These are phyloP conservation scores for Meandrina meandrites DNA, from an alignment of 92 coral and sea anemone species.

Conservation along the genomic window DNA sequence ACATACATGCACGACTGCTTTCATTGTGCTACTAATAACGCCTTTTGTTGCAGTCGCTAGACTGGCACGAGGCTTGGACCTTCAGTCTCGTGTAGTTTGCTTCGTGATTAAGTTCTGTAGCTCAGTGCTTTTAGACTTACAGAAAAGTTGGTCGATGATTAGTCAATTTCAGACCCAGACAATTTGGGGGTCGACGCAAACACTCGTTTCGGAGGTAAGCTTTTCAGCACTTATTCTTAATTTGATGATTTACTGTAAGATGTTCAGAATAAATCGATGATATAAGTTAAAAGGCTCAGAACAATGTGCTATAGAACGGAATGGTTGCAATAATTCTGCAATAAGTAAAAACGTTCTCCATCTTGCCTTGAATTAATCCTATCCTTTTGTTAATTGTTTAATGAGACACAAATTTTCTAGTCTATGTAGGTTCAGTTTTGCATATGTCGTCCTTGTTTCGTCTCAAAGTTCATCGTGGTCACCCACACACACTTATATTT, in stretches of 20 bases:
- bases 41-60: background rate
- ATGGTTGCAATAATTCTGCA: background rate
- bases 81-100: background rate
- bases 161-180: background rate
- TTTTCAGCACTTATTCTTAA: background rate
- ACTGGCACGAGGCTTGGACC: background rate
- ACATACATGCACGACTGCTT: background rate
- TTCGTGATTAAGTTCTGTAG: background rate
- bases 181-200: background rate
- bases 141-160: background rate
- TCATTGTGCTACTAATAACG: background rate
- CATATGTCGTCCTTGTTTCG: background rate
- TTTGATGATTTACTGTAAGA: background rate
- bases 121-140: background rate
- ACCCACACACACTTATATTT: background rate
- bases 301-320: background rate
- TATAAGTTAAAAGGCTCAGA: background rate
- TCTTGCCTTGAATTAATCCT: background rate
- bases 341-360: background rate
- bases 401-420: background rate
- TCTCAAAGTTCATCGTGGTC: background rate
- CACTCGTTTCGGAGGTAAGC: background rate
- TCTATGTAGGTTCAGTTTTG: background rate
- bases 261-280: background rate
- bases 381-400: no score